Evolutionary conservation across 2,797 vertebrate genomes (phyloP), one percentile per base, ranked within the genome.

Genomic region (Myotis daubentonii): DNA sequence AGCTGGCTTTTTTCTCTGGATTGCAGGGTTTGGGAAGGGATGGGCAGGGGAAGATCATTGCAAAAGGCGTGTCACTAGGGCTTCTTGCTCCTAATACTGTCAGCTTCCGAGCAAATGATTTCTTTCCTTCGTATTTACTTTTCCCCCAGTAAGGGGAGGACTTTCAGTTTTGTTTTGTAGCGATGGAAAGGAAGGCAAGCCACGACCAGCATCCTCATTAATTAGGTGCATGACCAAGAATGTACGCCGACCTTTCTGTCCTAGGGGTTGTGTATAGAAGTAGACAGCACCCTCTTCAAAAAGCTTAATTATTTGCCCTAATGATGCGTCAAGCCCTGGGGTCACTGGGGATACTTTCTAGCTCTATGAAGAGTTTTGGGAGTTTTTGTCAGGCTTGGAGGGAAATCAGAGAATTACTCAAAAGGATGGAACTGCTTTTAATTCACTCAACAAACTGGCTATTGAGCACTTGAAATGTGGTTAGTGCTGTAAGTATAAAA

Each of bases 151-250:
- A 25, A 38, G 10, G 72, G 66, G 60, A 30, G 8, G 38, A 25
- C 44, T 76, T 85, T 72, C 68, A 71, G 25, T 79, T 97, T 89
- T 94, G 74, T 88, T 92, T 95, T 49, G 85, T 38, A 91, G 36
- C 2, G 2, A 1, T 8, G 38, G 80, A 30, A 38, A 53, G 47
- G 36, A 25, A n/a, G 62, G 80, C 4, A 85, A 49, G 47, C 55
- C 25, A 23, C 1, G 6, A 41, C 36, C 17, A 3, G 60, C 57
- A 28, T 38, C 60, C 0, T 68, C 49, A 7, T 76, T 62, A 66
- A 47, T 91, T 47, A 75, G 86, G 55, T 79, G 62, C 65, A 12
- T 33, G 33, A 36, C 15, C 25, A 1, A 70, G 38, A 70, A 49
- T 28, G 51, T 17, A 30, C 33, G 19, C 74, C 93, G 76, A 3